Percentiles rank a stretch among this genome's conserved stretches.
These are phyloP conservation scores for Camelus bactrianus DNA, from an alignment of 2,113 vertebrate genomes.

Conservation along the genomic window DNA sequence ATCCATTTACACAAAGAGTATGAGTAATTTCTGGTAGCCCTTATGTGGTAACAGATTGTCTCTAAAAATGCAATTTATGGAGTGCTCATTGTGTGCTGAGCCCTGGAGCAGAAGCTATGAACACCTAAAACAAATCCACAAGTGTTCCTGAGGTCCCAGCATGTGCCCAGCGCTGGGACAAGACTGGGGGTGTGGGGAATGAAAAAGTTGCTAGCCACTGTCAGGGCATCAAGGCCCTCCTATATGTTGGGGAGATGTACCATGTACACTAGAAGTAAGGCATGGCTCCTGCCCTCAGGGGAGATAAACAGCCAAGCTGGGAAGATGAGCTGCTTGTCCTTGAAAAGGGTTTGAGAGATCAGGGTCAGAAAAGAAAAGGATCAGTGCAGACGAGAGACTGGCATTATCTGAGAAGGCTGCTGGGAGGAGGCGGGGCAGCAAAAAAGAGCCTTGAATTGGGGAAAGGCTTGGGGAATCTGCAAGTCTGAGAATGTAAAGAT, in stretches of 20 bases:
- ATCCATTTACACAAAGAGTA: slow-evolving; percentile 66
- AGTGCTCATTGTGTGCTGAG: slow-evolving; percentile 49
- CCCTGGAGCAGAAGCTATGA: neutral
- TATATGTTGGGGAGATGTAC: neutral
- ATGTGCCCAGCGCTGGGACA: neutral
- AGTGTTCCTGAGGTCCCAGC: slow-evolving; percentile 11
- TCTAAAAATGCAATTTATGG: slow-evolving; percentile 70
- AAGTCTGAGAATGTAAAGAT: neutral
- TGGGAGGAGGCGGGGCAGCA: neutral
- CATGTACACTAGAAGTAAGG: neutral
- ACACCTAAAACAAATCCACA: slow-evolving; percentile 64
- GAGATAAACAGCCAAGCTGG: neutral
- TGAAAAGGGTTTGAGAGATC: neutral
- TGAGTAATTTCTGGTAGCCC: slow-evolving; percentile 76
- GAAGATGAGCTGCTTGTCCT: slow-evolving; percentile 29
- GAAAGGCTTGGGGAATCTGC: neutral
- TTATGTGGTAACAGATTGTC: slow-evolving; percentile 75
- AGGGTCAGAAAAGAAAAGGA: slow-evolving; percentile 23
- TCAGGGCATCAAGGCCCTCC: neutral
- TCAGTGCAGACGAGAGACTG: neutral
- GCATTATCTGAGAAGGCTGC: neutral
- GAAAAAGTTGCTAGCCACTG: neutral
- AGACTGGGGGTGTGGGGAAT: neutral
- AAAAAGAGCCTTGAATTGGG: neutral
- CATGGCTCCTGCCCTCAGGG: neutral